Conservation (phyloP, 2,888 invertebrate genomes). For the Prosapia bicincta region DNA sequence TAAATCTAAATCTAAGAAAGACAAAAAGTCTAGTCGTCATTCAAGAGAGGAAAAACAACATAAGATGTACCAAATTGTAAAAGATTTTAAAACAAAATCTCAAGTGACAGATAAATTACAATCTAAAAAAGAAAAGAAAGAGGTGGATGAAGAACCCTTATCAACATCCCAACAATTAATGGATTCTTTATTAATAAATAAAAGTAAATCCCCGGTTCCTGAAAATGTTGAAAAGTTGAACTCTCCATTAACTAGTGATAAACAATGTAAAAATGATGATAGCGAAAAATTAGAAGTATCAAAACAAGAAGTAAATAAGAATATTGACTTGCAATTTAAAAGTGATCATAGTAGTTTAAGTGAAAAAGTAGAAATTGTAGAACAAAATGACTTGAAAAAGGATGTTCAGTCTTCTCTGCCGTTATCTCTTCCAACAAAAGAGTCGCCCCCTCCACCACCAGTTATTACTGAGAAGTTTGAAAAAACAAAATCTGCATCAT, state of each 20-base stretch:
- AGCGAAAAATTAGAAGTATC: neutral
- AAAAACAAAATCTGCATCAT: constrained; percentile 55
- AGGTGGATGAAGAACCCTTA: neutral
- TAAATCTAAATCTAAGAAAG: constrained; percentile 7
- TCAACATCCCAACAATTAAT: neutral
- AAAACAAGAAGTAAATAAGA: neutral
- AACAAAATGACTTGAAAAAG: too few species aligned
- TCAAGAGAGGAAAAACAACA: neutral
- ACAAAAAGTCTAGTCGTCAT: constrained; percentile 6
- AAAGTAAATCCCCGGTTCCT: neutral
- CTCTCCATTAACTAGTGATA: neutral
- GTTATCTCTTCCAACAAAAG: too few species aligned
- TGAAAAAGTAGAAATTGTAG: too few species aligned
- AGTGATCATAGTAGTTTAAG: too few species aligned
- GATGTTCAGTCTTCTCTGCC: too few species aligned
- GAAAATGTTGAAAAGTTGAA: neutral
- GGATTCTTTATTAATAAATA: neutral
- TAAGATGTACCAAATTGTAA: neutral
- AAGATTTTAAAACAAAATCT: constrained; percentile 6
- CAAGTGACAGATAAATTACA: neutral
- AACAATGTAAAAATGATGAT: neutral
- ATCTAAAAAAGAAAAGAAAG: neutral
- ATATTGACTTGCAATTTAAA: too few species aligned
- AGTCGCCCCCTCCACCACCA: constrained; percentile 22
- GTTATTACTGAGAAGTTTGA: constrained; percentile 47